Evolutionary conservation across 2,797 vertebrate genomes (phyloP).

Genomic region (Parauchenoglanis punctatus): DNA sequence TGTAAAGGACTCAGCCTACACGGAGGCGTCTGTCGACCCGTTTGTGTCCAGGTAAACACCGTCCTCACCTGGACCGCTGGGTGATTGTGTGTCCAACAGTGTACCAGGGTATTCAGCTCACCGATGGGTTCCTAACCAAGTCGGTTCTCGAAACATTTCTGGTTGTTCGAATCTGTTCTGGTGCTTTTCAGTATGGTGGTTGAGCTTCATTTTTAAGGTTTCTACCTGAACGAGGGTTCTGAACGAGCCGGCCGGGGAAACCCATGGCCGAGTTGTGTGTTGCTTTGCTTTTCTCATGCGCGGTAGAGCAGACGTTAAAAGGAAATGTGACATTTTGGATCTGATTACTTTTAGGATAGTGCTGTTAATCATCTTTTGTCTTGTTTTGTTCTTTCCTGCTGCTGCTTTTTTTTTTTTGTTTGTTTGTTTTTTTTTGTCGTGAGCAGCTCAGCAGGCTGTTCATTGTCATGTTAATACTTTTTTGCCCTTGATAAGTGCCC

Average conservation of each 20-base stretch:
- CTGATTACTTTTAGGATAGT: not conserved
- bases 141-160: not conserved
- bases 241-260: not conserved
- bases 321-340: not conserved
- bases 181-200: not conserved
- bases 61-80: slow-evolving; percentile 47
- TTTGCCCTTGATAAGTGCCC: not conserved
- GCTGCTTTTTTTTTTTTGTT: too few species aligned
- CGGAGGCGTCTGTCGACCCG: slow-evolving; percentile 83
- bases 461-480: not conserved
- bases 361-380: not conserved
- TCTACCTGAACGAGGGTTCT: not conserved
- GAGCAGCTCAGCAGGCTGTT: not conserved
- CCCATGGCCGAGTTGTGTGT: not conserved
- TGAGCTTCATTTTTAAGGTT: not conserved
- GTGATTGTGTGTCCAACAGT: not conserved
- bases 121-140: not conserved
- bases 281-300: not conserved
- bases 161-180: not conserved
- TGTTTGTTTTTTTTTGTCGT: not conserved
- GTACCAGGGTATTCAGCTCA: not conserved
- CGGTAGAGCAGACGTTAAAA: not conserved
- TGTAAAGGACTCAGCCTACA: slow-evolving; percentile 86
- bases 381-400: not conserved
- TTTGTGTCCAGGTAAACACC: slow-evolving; percentile 83